These are phyloP conservation scores for Drosophila seguyi DNA, from an alignment of 1,140 invertebrate species.

Conservation along the genomic window DNA sequence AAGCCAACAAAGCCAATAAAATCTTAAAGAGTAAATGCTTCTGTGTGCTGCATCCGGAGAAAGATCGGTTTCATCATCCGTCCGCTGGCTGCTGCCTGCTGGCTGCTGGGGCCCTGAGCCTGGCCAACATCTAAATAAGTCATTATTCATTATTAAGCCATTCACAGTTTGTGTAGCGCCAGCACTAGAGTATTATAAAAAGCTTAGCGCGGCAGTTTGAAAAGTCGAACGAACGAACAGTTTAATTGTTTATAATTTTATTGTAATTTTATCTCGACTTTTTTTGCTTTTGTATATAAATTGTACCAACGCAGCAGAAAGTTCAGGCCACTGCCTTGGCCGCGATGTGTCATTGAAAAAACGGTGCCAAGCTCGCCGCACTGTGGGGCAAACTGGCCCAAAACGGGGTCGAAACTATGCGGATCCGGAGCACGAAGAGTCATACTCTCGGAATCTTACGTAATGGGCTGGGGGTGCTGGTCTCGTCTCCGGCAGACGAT, in stretches of 20 bases:
- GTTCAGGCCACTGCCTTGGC: slow-evolving; percentile 71
- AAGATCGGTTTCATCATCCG: slow-evolving; percentile 8
- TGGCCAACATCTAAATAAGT: slow-evolving; percentile 43
- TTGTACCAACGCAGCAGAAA: slow-evolving; percentile 84
- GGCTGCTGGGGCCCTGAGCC: slow-evolving; percentile 41
- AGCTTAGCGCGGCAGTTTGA: slow-evolving; percentile 55
- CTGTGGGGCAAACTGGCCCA: slow-evolving; percentile 50
- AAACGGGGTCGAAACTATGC: slow-evolving; percentile 3
- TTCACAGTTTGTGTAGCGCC: slow-evolving; percentile 33
- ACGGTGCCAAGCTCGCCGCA: slow-evolving; percentile 64
- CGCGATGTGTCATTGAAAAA: slow-evolving; percentile 39
- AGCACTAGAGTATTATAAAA: slow-evolving; percentile 51
- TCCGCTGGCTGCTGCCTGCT: slow-evolving; percentile 5
- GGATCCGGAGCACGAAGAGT: slow-evolving; percentile 26
- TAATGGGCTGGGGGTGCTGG: slow-evolving; percentile 38
- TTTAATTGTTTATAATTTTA: slow-evolving; percentile 72
- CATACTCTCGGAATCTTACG: slow-evolving; percentile 42
- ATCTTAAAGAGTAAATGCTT: slow-evolving; percentile 26
- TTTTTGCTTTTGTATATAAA: slow-evolving; percentile 85
- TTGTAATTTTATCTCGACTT: slow-evolving; percentile 81
- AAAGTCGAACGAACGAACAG: slow-evolving; percentile 25
- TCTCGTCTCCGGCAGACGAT: slow-evolving; percentile 48
- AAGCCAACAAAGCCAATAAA: slow-evolving; percentile 8
- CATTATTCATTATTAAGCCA: slow-evolving; percentile 43
- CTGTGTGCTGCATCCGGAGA: slow-evolving; percentile 5